Evolutionary conservation across 2,888 invertebrate species (phyloP).

Genomic region (Leptinotarsa juncta): DNA sequence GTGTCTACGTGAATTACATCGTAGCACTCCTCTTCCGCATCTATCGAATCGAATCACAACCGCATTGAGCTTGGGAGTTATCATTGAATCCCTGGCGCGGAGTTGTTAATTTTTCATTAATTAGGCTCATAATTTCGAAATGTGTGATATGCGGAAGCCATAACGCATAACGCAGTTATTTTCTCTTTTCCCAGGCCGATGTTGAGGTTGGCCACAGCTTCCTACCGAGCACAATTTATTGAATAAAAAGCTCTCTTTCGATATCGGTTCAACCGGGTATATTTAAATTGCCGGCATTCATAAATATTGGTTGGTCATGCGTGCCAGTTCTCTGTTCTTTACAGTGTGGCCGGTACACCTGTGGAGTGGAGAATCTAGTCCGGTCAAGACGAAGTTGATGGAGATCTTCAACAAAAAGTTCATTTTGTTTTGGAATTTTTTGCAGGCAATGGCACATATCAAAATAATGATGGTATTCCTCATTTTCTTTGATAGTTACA

Average conservation of each 20-base stretch:
- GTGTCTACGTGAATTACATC: neutral
- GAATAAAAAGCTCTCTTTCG: constrained; percentile 41
- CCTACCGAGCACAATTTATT: constrained; percentile 46
- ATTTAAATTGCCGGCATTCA: constrained; percentile 46
- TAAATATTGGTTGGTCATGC: constrained; percentile 48
- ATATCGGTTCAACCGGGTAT: constrained; percentile 43
- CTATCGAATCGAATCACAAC: constrained; percentile 24
- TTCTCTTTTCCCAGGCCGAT: constrained; percentile 23
- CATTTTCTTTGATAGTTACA: no score
- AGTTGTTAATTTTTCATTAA: constrained; percentile 38
- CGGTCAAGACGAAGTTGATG: neutral
- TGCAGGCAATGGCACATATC: no score
- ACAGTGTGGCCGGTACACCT: constrained; percentile 45
- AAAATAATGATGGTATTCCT: no score
- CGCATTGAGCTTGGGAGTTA: neutral
- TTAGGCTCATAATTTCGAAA: constrained; percentile 39
- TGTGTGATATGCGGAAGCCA: constrained; percentile 35
- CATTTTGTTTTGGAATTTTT: no score
- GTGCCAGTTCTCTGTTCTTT: constrained; percentile 40
- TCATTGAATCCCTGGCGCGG: constrained; percentile 20
- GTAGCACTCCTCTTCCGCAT: constrained; percentile 23
- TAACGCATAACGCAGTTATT: constrained; percentile 31
- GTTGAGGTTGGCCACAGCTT: constrained; percentile 34
- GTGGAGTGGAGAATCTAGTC: constrained; percentile 28
- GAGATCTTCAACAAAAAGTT: no score